phyloP scores from a whole-genome alignment of 2,888 invertebrate genomes.

The Pyrrhia umbra region DNA sequence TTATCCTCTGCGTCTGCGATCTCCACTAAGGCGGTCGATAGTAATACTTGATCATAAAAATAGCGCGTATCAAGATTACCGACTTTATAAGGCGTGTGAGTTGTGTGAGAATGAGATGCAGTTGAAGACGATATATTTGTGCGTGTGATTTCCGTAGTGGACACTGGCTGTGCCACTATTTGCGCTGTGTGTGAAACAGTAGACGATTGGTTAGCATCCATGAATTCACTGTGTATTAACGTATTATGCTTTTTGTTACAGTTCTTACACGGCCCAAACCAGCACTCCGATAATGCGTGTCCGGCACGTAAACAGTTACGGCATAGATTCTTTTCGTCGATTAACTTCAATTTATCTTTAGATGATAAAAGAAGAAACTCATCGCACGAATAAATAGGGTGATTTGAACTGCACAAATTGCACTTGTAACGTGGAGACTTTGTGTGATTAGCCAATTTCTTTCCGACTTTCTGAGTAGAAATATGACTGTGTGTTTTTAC shows the following conservation, averaged over 20 bases:
- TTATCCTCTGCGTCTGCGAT: conserved; percentile 31
- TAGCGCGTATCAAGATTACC: neutral
- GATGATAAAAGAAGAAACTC: neutral
- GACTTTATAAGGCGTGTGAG: conserved; percentile 3
- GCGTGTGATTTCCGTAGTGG: neutral
- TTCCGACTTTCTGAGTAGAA: too few relatives aligned
- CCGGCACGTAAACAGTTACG: conserved; percentile 2
- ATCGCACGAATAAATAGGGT: too few relatives aligned
- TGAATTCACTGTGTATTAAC: conserved; percentile 2
- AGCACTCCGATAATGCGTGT: neutral
- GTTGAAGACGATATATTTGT: neutral
- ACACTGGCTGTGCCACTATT: neutral
- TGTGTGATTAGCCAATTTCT: too few relatives aligned
- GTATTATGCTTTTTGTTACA: conserved; percentile 1
- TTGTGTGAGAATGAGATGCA: conserved; percentile 1
- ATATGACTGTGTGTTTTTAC: too few relatives aligned
- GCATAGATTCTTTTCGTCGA: neutral
- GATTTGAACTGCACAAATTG: too few relatives aligned
- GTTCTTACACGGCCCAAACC: conserved; percentile 2
- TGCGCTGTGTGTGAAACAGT: neutral
- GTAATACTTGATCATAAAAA: conserved; percentile 29
- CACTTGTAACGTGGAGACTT: too few relatives aligned
- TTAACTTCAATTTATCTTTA: neutral
- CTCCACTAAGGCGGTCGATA: conserved; percentile 55
- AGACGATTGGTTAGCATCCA: neutral